phyloP scores from a whole-genome alignment of 2,113 vertebrate species.

The Cervus canadensis region DNA sequence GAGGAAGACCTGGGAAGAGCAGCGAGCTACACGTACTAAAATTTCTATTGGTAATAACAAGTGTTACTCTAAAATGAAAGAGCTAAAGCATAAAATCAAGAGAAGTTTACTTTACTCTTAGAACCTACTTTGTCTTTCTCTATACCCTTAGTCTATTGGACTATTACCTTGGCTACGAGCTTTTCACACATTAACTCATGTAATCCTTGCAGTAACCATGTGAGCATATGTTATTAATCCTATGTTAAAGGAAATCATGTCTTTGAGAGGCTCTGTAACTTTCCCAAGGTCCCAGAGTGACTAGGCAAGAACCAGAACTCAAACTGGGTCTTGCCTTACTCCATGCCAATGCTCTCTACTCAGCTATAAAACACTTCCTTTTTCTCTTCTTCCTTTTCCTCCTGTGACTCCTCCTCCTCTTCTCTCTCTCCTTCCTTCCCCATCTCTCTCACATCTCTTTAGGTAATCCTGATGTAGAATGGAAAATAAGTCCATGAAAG shows the following conservation, averaged over 20 bases:
- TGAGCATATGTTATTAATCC: not conserved
- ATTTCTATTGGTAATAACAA: not conserved
- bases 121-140: not conserved
- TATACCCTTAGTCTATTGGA: not conserved
- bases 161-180: not conserved
- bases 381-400: not conserved
- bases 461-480: not conserved
- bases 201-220: not conserved
- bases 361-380: not conserved
- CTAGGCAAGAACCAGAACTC: not conserved
- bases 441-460: not conserved
- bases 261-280: not conserved
- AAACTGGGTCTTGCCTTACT: not conserved
- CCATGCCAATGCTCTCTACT: not conserved
- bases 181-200: not conserved
- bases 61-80: not conserved
- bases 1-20: not conserved
- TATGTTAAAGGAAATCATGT: not conserved
- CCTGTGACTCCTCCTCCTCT: not conserved
- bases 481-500: not conserved
- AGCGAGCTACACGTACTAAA: not conserved
- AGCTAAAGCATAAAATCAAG: not conserved
- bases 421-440: not conserved
- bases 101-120: not conserved
- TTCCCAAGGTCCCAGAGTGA: not conserved